Base-by-base conservation (phyloP, 2,888 invertebrate species). In the Tubulanus polymorphus region DNA sequence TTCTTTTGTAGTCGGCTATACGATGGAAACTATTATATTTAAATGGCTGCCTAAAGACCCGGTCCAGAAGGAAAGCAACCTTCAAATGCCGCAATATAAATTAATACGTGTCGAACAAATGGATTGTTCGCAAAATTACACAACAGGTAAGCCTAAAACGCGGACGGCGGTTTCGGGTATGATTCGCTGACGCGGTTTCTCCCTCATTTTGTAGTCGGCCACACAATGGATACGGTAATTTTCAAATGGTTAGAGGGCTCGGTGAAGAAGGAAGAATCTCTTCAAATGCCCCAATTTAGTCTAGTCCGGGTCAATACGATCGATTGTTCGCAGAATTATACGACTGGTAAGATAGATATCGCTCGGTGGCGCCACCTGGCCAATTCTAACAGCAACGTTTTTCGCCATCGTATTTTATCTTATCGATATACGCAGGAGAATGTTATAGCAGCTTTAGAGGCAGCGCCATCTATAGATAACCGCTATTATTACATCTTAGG, bases 121-220 rank as follows among this genome's bases (percentile, higher is more conserved):
- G 23, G 41, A 41, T 23, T 41, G 41, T 23, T 41, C 41, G 15
- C 18, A 41, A 41, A 41, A 41, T 15, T 41, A 41, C 41, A 20
- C 41, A 41, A 41, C 41, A 41, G 41, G 41, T 41, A 41, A 41
- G 41, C 6, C 3, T 41, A 41, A n/a, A n/a, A n/a, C n/a, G n/a
- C n/a, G n/a, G n/a, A n/a, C n/a, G n/a, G n/a, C n/a, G n/a, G n/a
- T n/a, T n/a, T n/a, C n/a, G n/a, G n/a, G n/a, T n/a, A n/a, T n/a
- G n/a, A n/a, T n/a, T n/a, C n/a, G n/a, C n/a, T n/a, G n/a, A n/a
- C n/a, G n/a, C n/a, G n/a, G n/a, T n/a, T n/a, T n/a, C n/a, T 41
- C 23, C 35, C 23, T 23, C 18, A 8, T 41, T 41, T 23, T 15
- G 23, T 41, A 41, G 41, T 41, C 41, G 41, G 41, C 3, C 41